Base-by-base conservation (phyloP, 2,888 invertebrate species). In the Podotricha telesiphe region DNA sequence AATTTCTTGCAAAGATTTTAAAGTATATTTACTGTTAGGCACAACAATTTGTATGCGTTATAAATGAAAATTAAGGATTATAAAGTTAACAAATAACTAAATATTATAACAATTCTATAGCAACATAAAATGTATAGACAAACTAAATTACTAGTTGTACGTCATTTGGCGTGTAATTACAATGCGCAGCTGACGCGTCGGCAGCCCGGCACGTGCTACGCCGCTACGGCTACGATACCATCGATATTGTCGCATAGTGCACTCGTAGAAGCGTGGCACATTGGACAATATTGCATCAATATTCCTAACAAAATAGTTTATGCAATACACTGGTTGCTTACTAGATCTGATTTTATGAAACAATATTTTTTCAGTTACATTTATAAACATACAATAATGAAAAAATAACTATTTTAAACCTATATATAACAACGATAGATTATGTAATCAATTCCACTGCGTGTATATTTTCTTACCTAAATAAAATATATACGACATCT, bases 101-200 rank as follows among this genome's bases (percentile, higher is more conserved):
- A 73, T 55, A 55, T 73, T 65, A 71, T 61, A 58, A 67, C 62
- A 47, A 58, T 68, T 56, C 65, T 50, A 68, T 71, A 71, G 34
- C 17, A 17, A 62, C 63, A 68, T 72, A 75, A 74, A 81, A 77
- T 75, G 73, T 79, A 75, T 75, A 75, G 74, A 69, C 78, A 77
- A 80, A 82, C 81, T 79, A 83, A 79, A 84, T 82, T 82, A 83
- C 82, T 78, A 79, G 82, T 78, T 79, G 81, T 84, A 80, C 77
- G 83, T 85, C 82, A 85, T 85, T 83, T 84, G 82, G 79, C 80
- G 73, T 79, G 86, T 87, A 86, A 88, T 88, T 88, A 83, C 86
- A 77, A 82, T 82, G 79, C 82, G 81, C 88, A 86, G 84, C 85
- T 87, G 88, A 82, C 85, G 82, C 82, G 78, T 72, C 72, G 78